Conservation (phyloP, 2,888 invertebrate genomes). For the Sinotaia quadrata region DNA sequence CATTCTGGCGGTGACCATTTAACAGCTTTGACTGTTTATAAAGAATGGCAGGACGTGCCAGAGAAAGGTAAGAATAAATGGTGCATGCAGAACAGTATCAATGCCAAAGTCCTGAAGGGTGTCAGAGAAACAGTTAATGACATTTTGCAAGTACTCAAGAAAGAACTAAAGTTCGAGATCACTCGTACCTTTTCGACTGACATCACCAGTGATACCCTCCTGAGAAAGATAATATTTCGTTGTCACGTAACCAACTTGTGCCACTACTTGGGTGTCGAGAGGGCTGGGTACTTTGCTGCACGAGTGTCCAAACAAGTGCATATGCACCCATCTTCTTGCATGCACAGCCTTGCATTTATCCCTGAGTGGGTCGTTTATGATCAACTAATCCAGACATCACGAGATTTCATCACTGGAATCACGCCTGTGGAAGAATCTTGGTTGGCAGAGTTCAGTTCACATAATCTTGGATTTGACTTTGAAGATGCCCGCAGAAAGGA, state of each 20-base stretch:
- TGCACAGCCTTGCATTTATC: conserved; percentile 44
- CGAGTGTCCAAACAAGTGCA: conserved; percentile 43
- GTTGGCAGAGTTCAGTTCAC: conserved; percentile 36
- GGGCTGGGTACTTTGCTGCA: conserved; percentile 55
- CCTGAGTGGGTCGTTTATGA: conserved; percentile 62
- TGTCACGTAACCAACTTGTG: conserved; percentile 52
- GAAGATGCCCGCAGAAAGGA: conserved; percentile 33
- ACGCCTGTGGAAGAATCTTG: conserved; percentile 53
- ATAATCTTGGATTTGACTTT: conserved; percentile 39
- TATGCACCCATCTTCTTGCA: conserved; percentile 61
- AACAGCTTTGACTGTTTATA: conserved; percentile 59
- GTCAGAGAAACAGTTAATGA: conserved; percentile 56
- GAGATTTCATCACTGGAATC: conserved; percentile 56
- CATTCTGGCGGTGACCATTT: conserved; percentile 61
- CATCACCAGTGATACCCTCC: conserved; percentile 29
- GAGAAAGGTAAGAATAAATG: conserved; percentile 57
- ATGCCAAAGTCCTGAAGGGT: conserved; percentile 64
- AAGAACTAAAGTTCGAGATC: conserved; percentile 42
- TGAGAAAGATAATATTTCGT: conserved; percentile 52
- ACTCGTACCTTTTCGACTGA: conserved; percentile 37
- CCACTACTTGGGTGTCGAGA: conserved; percentile 55
- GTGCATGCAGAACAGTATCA: conserved; percentile 66
- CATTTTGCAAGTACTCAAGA: conserved; percentile 43
- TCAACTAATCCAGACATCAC: conserved; percentile 53
- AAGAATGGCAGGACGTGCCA: conserved; percentile 54